Evolutionary conservation across 1,140 invertebrate species (phyloP), one percentile per base, ranked within the genome.

Genomic region (Platyura marginata): DNA sequence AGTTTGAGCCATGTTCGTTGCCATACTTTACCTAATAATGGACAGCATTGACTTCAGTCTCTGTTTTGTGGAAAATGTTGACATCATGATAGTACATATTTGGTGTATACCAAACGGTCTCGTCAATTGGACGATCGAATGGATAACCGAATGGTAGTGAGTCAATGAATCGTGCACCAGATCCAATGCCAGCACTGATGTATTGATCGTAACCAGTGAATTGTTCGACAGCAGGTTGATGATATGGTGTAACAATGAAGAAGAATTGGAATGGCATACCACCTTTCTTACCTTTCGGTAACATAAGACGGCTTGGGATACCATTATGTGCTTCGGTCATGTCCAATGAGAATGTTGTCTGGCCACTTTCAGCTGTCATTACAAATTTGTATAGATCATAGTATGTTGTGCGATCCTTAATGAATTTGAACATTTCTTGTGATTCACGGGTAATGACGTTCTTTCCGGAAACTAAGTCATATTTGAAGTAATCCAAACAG

Each of bases 81-180:
- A 79, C 65, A 46, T 78, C 75, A 46, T 75, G 61, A 52, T 72
- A 71, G 61, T 66, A 73, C 56, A 77, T 72, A 57, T 81, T 81
- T 3, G 70, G 65, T 40, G 75, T 68, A 45, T 67, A 56, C 60
- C 72, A 74, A 55, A 64, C 67, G 46, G 61, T 53, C 36, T 65
- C 65, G 42, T 67, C 53, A 41, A 74, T 64, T 18, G 68, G 68
- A 42, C 76, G 67, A 52, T 81, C 77, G 49, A 81, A 72, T 19
- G 77, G 77, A 63, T 70, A 81, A 11, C 74, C 75, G 49, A 76
- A 68, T 33, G 72, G 64, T 39, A 67, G 56, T 40, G 58, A 51
- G 50, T 71, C 69, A 19, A 59, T 47, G 39, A 62, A 56, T 21
- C 61, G 51, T 23, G 58, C 52, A 2, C 65, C 64, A 41, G 59